These are phyloP conservation scores for Unio pictorum DNA, from an alignment of 2,888 invertebrate genomes.

Conservation along the genomic window DNA sequence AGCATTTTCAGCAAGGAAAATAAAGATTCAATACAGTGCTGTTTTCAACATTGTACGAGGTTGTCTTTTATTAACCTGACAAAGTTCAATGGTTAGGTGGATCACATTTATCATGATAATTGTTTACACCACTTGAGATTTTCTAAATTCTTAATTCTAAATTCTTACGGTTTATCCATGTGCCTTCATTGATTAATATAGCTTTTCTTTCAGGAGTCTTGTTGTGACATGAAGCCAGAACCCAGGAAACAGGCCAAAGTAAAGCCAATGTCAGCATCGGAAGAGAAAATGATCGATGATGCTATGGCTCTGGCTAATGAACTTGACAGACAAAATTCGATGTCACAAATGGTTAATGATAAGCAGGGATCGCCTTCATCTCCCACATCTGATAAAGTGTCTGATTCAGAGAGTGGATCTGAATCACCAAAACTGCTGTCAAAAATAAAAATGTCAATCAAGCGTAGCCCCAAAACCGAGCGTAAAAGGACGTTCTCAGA, in stretches of 20 bases:
- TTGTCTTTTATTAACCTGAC: no score
- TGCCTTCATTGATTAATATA: neutral
- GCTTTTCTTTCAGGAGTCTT: conserved; percentile 27
- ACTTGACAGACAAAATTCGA: conserved; percentile 76
- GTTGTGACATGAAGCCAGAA: conserved; percentile 27
- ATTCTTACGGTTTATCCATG: no score
- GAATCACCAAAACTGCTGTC: conserved; percentile 52
- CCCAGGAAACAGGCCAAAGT: conserved; percentile 73
- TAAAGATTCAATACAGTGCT: no score
- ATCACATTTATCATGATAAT: no score
- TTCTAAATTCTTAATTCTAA: neutral
- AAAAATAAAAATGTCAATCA: conserved; percentile 55
- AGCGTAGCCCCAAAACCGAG: conserved; percentile 79
- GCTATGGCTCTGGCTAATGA: conserved; percentile 95
- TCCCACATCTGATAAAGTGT: conserved; percentile 26
- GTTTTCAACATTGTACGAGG: no score
- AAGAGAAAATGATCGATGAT: conserved; percentile 90
- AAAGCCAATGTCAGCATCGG: conserved; percentile 94
- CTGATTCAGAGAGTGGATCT: conserved; percentile 40
- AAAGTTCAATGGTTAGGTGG: no score
- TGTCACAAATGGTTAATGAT: conserved; percentile 34
- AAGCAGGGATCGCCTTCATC: conserved; percentile 36
- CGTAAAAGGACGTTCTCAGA: conserved; percentile 85
- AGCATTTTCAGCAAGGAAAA: no score
- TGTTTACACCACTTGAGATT: neutral